Base-by-base conservation (phyloP, 2,113 vertebrate genomes). In the Corydoras maculifer region DNA sequence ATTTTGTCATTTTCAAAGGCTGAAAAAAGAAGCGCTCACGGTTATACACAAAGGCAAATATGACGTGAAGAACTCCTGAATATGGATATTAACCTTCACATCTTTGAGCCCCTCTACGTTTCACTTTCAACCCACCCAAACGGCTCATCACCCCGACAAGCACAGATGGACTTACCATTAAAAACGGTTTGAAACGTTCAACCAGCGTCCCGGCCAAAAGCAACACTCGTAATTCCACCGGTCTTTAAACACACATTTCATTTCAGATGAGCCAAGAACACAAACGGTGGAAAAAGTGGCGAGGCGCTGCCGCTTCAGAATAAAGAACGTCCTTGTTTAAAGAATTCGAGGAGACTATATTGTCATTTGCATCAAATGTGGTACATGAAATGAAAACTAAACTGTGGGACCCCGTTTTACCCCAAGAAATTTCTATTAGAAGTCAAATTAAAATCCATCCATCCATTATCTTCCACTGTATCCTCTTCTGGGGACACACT, bases 141-240 rank as follows among this genome's bases (percentile, higher is more conserved):
- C 0, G 3, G 51, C 51, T 53, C 9, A 10, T 53, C 3, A 14
- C 13, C 9, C 51, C 51, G 11, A 53, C 3, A 10, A 53, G 10
- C 13, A 53, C 51, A 76, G 72, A 43, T 58, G 53, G 31, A 59
- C 65, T 62, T 43, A 5, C 35, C 35, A 43, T 43, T 43, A 43
- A 43, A 43, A 43, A 8, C 35, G 7, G 4, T 43, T 43, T 8
- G 4, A 43, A 43, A 43, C 0, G 35, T 43, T 43, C 4, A 43
- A 43, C 35, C 35, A 43, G 35, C 35, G 35, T 43, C 35, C 35
- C 35, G 7, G 35, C 35, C 35, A 43, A 43, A 43, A 29, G 73
- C 71, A 74, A 81, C 77, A 76, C 76, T 82, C 76, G 76, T 65
- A 76, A 78, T 65, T 78, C 79, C 77, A 79, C 78, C 79, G 76